These are phyloP conservation scores for Arvicanthis niloticus DNA, from an alignment of 2,113 vertebrate species.

Conservation along the genomic window DNA sequence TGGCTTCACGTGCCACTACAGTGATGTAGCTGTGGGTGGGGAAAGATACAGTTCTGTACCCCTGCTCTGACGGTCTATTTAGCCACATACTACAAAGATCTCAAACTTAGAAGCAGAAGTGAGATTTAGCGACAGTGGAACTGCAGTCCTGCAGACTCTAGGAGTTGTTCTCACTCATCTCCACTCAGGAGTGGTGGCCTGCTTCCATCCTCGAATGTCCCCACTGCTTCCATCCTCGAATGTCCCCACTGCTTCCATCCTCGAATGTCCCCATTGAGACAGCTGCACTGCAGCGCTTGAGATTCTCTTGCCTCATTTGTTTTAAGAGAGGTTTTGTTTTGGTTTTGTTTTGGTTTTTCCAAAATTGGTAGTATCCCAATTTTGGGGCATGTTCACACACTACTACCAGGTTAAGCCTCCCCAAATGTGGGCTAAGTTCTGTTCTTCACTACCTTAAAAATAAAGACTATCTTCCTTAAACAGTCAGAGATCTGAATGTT, in stretches of 20 bases:
- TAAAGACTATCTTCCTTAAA: neutral
- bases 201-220: neutral
- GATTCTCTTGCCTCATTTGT: neutral
- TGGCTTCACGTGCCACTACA: neutral
- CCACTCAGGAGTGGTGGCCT: neutral
- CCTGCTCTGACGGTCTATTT: neutral
- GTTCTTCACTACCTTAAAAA: neutral
- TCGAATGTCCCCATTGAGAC: neutral
- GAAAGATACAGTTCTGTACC: neutral
- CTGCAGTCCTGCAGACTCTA: neutral
- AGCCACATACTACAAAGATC: neutral
- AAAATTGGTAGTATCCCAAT: neutral
- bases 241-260: neutral
- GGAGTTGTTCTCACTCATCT: neutral
- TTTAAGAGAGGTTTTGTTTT: neutral
- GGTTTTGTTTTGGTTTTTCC: neutral
- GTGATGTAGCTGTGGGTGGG: neutral
- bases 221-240: neutral
- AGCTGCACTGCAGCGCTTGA: neutral
- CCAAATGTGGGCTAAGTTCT: neutral
- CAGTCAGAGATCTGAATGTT: neutral
- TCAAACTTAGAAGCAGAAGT: slow-evolving; percentile 5
- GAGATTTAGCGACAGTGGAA: neutral
- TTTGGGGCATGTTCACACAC: neutral
- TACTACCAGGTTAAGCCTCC: neutral